Conservation (phyloP, 35 echinoderm and acorn worm species). For the Ptychodera flava region DNA sequence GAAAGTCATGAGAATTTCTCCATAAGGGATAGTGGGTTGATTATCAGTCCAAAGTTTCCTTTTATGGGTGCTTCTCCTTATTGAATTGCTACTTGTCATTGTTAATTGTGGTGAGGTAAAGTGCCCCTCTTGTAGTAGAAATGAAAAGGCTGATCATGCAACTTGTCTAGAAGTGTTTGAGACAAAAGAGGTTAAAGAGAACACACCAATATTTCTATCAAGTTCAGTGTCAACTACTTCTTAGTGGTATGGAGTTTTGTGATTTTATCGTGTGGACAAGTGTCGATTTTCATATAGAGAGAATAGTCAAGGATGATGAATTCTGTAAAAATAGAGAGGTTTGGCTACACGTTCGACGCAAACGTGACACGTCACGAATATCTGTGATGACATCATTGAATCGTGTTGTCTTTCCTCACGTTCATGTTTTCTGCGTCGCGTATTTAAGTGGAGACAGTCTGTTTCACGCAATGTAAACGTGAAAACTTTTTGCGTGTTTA, state of each 20-base stretch:
- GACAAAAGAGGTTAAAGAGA: background rate
- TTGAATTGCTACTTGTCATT: constrained; percentile 18
- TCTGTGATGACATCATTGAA: too few relatives aligned
- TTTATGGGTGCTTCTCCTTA: constrained; percentile 37
- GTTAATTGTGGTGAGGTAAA: constrained; percentile 24
- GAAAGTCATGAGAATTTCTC: background rate
- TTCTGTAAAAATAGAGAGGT: background rate
- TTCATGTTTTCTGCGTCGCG: too few relatives aligned
- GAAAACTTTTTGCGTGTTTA: too few relatives aligned
- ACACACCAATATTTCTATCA: constrained; percentile 22
- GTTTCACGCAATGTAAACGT: too few relatives aligned
- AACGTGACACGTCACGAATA: too few relatives aligned
- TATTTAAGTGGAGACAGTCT: too few relatives aligned
- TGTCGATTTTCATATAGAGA: constrained; percentile 3
- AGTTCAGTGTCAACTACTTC: constrained; percentile 22
- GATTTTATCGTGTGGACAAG: constrained; percentile 22
- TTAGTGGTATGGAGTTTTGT: constrained; percentile 12
- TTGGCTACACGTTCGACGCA: too few relatives aligned
- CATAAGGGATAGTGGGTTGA: background rate
- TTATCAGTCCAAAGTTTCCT: background rate
- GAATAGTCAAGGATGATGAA: constrained; percentile 5
- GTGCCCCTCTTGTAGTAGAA: constrained; percentile 20
- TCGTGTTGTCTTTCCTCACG: too few relatives aligned
- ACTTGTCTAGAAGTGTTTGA: background rate
- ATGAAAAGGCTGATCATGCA: background rate